phyloP scores from a whole-genome alignment of 2,888 invertebrate species.

The Pandemis corylana region DNA sequence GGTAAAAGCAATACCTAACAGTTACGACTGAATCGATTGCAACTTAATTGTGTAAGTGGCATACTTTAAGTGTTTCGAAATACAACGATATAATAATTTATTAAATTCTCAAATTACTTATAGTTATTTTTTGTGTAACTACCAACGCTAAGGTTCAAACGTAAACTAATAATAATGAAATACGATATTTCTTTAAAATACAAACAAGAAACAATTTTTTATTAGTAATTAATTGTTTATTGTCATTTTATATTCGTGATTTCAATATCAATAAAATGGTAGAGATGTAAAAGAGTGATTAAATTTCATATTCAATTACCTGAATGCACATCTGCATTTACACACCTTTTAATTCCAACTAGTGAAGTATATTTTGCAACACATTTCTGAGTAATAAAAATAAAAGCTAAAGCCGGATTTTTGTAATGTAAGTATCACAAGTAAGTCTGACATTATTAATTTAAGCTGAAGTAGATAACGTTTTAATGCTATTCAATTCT shows the following conservation, averaged over 20 bases:
- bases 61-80: no score
- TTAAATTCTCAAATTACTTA: no score
- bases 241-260: background rate
- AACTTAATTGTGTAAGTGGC: no score
- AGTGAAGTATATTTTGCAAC: background rate
- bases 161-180: no score
- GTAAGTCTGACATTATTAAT: no score
- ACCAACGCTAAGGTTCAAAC: no score
- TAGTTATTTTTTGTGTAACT: no score
- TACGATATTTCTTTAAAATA: background rate
- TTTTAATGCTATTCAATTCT: no score
- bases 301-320: background rate
- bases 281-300: background rate
- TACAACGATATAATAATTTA: no score
- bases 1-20: background rate
- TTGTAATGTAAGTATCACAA: background rate
- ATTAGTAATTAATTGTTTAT: background rate
- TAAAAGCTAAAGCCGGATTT: background rate
- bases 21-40: background rate
- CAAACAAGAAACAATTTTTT: background rate
- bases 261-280: background rate
- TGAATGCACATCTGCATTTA: slow-evolving; percentile 3
- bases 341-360: slow-evolving; percentile 13
- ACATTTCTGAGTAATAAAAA: slow-evolving; percentile 8
- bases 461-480: no score